phyloP scores from a whole-genome alignment of 2,797 vertebrate genomes.

The Platyrinchus mystaceus region DNA sequence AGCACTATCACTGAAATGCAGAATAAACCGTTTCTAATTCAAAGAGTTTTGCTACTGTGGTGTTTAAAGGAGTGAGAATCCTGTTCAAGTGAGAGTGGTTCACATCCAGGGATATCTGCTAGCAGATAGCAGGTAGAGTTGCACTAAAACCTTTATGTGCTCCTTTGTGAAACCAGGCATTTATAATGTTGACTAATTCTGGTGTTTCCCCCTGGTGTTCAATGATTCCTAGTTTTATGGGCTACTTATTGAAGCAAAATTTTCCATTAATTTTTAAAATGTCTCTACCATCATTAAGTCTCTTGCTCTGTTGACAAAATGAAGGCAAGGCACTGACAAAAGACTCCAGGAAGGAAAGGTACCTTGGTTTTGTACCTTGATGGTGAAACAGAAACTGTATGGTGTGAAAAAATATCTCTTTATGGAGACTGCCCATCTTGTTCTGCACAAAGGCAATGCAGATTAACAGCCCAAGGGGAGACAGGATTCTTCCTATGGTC shows the following conservation, averaged over 20 bases:
- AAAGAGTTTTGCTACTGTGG: neutral
- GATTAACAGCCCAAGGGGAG: neutral
- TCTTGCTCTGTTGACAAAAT: neutral
- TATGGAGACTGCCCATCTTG: neutral
- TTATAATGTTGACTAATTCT: conserved; percentile 30
- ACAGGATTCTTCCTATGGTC: neutral
- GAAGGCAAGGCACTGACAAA: neutral
- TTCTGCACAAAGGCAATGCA: neutral
- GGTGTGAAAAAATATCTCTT: neutral
- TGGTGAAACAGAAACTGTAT: neutral
- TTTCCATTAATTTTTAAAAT: conserved; percentile 14
- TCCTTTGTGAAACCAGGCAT: conserved; percentile 33
- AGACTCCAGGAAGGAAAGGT: neutral
- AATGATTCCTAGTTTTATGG: conserved; percentile 28
- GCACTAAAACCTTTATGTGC: neutral
- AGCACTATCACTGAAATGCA: neutral
- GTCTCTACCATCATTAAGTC: neutral
- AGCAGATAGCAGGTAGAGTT: neutral
- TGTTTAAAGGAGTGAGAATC: neutral
- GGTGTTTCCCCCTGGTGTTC: neutral
- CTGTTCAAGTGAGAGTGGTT: neutral
- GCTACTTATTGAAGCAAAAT: conserved; percentile 36
- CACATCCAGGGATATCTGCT: neutral
- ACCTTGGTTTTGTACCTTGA: neutral
- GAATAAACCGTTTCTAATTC: neutral